Percentiles rank a stretch among this genome's conserved stretches.
These are phyloP conservation scores for Troides aeacus DNA, from an alignment of 2,888 invertebrate species.

Conservation along the genomic window DNA sequence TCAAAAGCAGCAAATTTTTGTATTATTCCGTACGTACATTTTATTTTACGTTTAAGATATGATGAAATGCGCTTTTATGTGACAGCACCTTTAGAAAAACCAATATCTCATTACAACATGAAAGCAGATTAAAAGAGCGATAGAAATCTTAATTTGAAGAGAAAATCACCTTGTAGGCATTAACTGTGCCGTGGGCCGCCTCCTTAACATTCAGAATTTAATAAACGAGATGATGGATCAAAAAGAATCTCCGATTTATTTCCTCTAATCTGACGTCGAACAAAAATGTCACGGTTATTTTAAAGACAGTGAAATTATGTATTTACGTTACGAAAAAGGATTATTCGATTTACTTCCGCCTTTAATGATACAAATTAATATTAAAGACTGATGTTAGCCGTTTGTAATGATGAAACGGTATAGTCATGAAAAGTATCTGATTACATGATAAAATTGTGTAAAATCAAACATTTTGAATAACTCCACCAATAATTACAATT, in stretches of 20 bases:
- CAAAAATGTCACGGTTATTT: constrained; percentile 21
- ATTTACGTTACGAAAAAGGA: constrained; percentile 34
- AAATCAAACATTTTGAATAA: too few species aligned
- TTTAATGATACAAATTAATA: not conserved
- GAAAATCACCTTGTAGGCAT: constrained; percentile 34
- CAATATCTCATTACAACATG: constrained; percentile 39
- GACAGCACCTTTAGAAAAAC: constrained; percentile 18
- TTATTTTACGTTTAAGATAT: too few species aligned
- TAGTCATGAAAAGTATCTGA: too few species aligned
- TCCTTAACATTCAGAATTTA: constrained; percentile 35
- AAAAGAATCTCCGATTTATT: constrained; percentile 36
- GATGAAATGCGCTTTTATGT: constrained; percentile 2
- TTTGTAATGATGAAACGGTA: too few species aligned
- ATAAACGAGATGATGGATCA: constrained; percentile 36
- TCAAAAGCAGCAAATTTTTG: too few species aligned
- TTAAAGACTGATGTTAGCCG: too few species aligned
- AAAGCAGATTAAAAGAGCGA: constrained; percentile 42
- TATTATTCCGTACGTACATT: too few species aligned
- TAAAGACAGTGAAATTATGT: constrained; percentile 7
- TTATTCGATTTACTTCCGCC: constrained; percentile 21
- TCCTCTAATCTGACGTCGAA: constrained; percentile 22
- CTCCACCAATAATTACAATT: too few species aligned
- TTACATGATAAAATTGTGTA: too few species aligned
- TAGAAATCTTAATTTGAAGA: constrained; percentile 43
- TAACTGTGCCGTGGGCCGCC: constrained; percentile 26